Evolutionary conservation across 2,888 invertebrate genomes (phyloP).

Genomic region (Drosophila picticornis): DNA sequence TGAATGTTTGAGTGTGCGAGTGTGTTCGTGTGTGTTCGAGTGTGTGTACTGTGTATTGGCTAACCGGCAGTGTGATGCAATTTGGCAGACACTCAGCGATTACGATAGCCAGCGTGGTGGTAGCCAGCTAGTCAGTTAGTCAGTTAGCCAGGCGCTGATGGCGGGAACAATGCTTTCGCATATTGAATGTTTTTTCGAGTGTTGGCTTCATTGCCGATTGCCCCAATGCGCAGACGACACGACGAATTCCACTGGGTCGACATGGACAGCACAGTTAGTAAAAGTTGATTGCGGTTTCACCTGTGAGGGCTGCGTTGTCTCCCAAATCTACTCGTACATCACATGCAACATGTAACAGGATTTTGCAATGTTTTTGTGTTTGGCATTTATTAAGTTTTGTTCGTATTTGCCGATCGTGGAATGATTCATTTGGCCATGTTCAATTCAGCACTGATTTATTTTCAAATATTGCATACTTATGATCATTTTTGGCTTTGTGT

Average conservation of each 20-base stretch:
- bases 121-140: slow-evolving; percentile 13
- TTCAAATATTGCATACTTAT: slow-evolving; percentile 18
- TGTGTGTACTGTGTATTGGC: slow-evolving; percentile 42
- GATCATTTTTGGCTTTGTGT: not conserved
- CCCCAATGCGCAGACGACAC: slow-evolving; percentile 36
- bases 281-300: slow-evolving; percentile 5
- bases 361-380: slow-evolving; percentile 7
- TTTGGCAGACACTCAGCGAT: slow-evolving; percentile 68
- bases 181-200: slow-evolving; percentile 4
- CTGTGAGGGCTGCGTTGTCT: slow-evolving; percentile 15
- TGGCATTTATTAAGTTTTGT: not conserved
- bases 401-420: not conserved
- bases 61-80: slow-evolving; percentile 65
- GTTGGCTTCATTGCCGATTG: slow-evolving; percentile 43
- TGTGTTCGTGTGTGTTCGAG: slow-evolving; percentile 5
- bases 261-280: not conserved
- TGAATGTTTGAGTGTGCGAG: slow-evolving; percentile 20
- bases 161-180: slow-evolving; percentile 36
- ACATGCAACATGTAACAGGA: slow-evolving; percentile 31
- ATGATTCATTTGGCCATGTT: not conserved
- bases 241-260: slow-evolving; percentile 16
- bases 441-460: not conserved
- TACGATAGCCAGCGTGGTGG: slow-evolving; percentile 46
- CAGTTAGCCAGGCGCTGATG: slow-evolving; percentile 15
- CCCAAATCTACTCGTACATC: slow-evolving; percentile 15